Conservation (phyloP, 1,140 invertebrate species). For the Augochlora pura region DNA sequence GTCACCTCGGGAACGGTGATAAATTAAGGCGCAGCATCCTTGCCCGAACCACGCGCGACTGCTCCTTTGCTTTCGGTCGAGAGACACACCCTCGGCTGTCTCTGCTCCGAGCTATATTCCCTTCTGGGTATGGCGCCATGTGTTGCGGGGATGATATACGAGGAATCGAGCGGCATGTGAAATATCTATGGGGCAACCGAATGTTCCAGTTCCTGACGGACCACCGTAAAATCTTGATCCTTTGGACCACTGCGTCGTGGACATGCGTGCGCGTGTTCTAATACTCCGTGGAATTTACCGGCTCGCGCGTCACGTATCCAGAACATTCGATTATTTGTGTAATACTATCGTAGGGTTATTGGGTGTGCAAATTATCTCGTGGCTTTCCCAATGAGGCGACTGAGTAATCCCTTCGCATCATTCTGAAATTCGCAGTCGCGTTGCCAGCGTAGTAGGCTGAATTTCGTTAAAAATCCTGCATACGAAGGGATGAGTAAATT, state of each 20-base stretch:
- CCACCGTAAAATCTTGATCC: conserved; percentile 16
- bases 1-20: conserved; percentile 65
- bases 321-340: too few relatives aligned
- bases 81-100: conserved; percentile 40
- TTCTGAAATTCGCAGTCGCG: too few relatives aligned
- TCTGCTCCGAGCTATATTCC: conserved; percentile 46
- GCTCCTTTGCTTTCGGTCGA: conserved; percentile 60
- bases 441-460: too few relatives aligned
- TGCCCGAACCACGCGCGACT: conserved; percentile 28
- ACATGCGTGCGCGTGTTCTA: too few relatives aligned
- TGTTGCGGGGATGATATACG: conserved; percentile 72
- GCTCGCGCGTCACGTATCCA: too few relatives aligned
- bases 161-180: conserved; percentile 61
- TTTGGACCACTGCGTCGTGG: background rate
- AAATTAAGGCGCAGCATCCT: conserved; percentile 68
- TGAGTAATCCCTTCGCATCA: too few relatives aligned
- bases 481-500: too few relatives aligned
- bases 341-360: too few relatives aligned
- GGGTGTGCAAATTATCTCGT: too few relatives aligned
- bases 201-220: background rate
- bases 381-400: too few relatives aligned
- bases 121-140: conserved; percentile 67
- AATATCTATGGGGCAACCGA: conserved; percentile 62
- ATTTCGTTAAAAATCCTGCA: too few relatives aligned
- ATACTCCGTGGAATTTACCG: too few relatives aligned